Evolutionary conservation across 2,113 vertebrate species (phyloP).

Genomic region (Hypomesus transpacificus): DNA sequence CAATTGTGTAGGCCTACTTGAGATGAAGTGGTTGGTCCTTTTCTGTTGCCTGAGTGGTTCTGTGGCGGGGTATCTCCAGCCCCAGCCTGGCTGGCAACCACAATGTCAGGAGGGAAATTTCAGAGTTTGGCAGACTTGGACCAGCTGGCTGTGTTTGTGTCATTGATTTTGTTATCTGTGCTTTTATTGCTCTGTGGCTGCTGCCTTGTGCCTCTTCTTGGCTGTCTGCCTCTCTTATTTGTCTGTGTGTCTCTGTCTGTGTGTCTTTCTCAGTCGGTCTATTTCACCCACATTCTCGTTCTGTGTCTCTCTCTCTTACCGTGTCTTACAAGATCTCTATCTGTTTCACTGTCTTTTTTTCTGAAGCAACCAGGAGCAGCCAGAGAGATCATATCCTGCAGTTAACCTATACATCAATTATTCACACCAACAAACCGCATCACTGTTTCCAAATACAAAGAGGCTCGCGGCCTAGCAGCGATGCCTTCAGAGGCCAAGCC

Average conservation of each 20-base stretch:
- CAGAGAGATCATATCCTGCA: background rate
- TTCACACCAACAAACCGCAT: background rate
- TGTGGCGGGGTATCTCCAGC: background rate
- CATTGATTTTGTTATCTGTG: slow-evolving; percentile 47
- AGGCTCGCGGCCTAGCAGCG: too few species aligned
- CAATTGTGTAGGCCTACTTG: too few species aligned
- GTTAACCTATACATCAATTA: background rate
- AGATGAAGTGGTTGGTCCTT: too few species aligned
- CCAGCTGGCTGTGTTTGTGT: slow-evolving; percentile 36
- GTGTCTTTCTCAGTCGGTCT: slow-evolving; percentile 2
- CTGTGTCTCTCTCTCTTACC: background rate
- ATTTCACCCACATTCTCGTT: slow-evolving; percentile 1
- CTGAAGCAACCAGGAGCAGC: background rate
- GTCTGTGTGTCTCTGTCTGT: slow-evolving; percentile 1
- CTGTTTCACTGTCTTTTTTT: background rate
- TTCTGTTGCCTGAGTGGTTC: background rate
- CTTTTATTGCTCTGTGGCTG: slow-evolving; percentile 27
- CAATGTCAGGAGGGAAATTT: background rate
- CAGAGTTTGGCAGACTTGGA: slow-evolving; percentile 6
- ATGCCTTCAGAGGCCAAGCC: too few species aligned
- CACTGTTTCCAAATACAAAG: background rate
- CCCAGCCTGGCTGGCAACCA: background rate
- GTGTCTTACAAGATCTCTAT: slow-evolving; percentile 1
- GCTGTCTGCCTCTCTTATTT: slow-evolving; percentile 15
- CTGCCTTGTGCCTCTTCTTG: slow-evolving; percentile 22